Evolutionary conservation across 2,888 invertebrate species (phyloP).

Genomic region (Bibio marci): DNA sequence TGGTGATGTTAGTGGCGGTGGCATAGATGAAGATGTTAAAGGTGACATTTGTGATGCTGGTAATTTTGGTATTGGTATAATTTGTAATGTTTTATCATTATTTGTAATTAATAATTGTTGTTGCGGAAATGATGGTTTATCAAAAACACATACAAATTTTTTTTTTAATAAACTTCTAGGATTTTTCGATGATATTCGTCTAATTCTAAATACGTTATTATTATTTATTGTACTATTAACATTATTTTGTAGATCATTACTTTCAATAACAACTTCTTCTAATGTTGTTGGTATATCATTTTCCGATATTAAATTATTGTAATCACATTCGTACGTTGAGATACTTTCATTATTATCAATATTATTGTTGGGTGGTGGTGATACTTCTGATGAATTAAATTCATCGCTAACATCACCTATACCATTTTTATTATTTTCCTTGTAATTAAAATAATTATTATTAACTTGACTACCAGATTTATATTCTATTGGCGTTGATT

Average conservation of each 20-base stretch:
- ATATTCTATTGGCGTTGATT: constrained; percentile 8
- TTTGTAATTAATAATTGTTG: not conserved
- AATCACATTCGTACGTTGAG: constrained; percentile 6
- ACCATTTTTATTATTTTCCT: too few species aligned
- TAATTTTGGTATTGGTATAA: too few species aligned
- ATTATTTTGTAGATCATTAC: constrained; percentile 6
- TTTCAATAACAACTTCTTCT: constrained; percentile 17
- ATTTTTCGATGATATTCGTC: not conserved
- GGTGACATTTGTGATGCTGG: too few species aligned
- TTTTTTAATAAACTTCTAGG: constrained; percentile 7
- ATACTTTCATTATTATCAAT: too few species aligned
- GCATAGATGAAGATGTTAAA: too few species aligned
- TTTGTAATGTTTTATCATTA: not conserved
- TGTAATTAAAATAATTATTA: too few species aligned
- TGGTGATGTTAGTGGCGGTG: too few species aligned
- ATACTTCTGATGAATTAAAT: too few species aligned
- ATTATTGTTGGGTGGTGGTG: too few species aligned
- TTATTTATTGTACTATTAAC: not conserved
- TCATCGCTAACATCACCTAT: too few species aligned
- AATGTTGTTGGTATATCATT: constrained; percentile 36
- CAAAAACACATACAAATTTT: not conserved
- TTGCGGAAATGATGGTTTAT: not conserved
- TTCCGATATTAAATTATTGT: constrained; percentile 29
- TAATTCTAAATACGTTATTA: not conserved
- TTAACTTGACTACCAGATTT: constrained; percentile 8